These are phyloP conservation scores for Pangasianodon gigas DNA, from an alignment of 2,113 vertebrate species.

Conservation along the genomic window DNA sequence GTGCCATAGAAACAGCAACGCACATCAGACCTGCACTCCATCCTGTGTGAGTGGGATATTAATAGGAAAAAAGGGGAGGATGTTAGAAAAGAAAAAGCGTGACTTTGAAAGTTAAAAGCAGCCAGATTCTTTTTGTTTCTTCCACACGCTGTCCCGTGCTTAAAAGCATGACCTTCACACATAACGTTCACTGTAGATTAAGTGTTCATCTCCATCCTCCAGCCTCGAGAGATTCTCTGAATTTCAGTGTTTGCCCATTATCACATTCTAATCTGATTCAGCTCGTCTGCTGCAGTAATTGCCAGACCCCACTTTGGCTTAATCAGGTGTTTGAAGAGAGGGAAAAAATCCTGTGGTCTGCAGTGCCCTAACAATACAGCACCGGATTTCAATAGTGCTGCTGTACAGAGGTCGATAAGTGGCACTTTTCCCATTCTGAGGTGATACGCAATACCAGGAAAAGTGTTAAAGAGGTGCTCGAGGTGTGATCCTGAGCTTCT, in stretches of 20 bases:
- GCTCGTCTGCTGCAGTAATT: neutral
- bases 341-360: neutral
- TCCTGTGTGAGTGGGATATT: neutral
- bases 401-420: neutral
- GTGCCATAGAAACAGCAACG: constrained; percentile 39
- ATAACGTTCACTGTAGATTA: neutral
- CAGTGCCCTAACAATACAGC: neutral
- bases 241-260: neutral
- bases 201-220: neutral
- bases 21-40: constrained; percentile 13
- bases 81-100: neutral
- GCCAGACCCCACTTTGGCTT: neutral
- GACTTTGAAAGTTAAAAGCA: constrained; percentile 24
- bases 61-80: constrained; percentile 1
- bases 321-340: neutral
- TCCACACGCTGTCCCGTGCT: neutral
- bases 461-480: neutral
- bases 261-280: neutral
- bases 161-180: constrained; percentile 34
- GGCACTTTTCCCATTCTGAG: neutral
- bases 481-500: neutral
- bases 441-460: neutral
- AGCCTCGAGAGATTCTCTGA: neutral
- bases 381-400: neutral
- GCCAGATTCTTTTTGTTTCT: neutral